phyloP scores from a whole-genome alignment of 2,797 vertebrate genomes.

The Hylomyscus alleni region DNA sequence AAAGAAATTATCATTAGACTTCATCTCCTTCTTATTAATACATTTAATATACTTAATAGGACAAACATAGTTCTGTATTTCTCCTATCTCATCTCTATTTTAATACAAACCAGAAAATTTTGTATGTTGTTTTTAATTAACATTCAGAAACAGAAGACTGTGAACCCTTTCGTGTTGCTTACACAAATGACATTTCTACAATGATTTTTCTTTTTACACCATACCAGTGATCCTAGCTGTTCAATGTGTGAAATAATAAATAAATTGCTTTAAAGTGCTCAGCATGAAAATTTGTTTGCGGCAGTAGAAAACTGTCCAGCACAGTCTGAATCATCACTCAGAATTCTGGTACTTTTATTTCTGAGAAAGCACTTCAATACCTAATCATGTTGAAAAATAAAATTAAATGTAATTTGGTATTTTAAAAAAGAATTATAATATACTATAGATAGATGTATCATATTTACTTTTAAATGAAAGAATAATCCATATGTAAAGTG shows the following conservation, averaged over 20 bases:
- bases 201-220: not conserved
- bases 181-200: not conserved
- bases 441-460: not conserved
- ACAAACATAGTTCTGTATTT: not conserved
- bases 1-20: not conserved
- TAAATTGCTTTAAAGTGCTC: not conserved
- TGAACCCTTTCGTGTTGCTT: not conserved
- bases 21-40: not conserved
- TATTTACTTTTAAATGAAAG: constrained; percentile 24
- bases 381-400: not conserved
- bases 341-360: constrained; percentile 37
- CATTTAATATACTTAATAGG: not conserved
- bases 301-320: not conserved
- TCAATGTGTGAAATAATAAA: not conserved
- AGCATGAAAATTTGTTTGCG: not conserved
- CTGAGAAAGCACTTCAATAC: not conserved
- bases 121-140: not conserved
- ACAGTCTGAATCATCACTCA: not conserved
- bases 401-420: constrained; percentile 25
- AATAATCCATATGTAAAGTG: not conserved
- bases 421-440: constrained; percentile 13
- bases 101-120: not conserved
- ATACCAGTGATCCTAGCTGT: not conserved
- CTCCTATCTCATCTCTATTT: not conserved
- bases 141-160: not conserved